A percentile compares a stretch with the other conserved stretches of the same genome.
Conservation (phyloP, 2,888 invertebrate genomes). For the Chironomus riparius region DNA sequence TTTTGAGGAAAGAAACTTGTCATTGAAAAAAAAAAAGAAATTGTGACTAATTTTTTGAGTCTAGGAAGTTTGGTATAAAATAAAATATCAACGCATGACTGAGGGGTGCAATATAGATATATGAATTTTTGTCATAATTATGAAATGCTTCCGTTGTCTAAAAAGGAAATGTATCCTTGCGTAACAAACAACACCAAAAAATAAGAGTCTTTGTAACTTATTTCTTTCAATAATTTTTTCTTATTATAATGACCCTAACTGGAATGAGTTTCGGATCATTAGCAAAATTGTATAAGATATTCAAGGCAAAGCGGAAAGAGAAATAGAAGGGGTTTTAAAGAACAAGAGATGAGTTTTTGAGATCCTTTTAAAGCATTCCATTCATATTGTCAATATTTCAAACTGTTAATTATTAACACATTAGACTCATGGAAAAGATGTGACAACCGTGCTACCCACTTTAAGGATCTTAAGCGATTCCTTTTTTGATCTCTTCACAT, state of each 20-base stretch:
- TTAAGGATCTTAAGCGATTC: background rate
- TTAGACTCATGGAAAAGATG: background rate
- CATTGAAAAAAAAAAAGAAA: background rate
- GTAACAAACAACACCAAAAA: background rate
- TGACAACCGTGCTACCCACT: background rate
- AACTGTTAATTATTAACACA: constrained; percentile 23
- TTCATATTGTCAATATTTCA: background rate
- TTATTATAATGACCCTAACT: constrained; percentile 11
- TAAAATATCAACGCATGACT: background rate
- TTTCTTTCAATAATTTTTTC: background rate
- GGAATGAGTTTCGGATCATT: constrained; percentile 18
- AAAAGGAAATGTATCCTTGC: constrained; percentile 7
- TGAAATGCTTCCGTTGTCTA: background rate
- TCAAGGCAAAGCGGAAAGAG: background rate
- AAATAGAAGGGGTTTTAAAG: background rate
- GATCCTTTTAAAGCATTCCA: background rate
- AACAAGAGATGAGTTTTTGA: no score
- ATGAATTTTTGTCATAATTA: background rate
- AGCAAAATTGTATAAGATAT: background rate
- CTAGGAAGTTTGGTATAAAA: background rate
- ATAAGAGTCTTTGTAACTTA: background rate
- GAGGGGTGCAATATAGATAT: constrained; percentile 1
- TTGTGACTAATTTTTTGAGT: constrained; percentile 4
- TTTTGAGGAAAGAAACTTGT: background rate
- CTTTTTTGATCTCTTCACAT: background rate